phyloP scores from a whole-genome alignment of 2,797 vertebrate species.

The Pseudochirops corinnae region DNA sequence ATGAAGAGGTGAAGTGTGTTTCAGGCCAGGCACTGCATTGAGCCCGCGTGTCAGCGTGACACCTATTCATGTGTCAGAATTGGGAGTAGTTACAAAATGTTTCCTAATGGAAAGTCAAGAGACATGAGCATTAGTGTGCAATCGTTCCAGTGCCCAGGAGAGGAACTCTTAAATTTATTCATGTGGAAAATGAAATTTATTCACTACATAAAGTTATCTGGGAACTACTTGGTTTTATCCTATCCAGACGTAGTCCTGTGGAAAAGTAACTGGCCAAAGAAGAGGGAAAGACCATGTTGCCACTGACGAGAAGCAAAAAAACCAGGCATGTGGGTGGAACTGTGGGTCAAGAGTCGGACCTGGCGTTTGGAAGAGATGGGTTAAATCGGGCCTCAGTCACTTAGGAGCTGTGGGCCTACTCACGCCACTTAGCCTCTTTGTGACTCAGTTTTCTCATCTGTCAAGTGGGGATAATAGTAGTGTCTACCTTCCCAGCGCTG shows the following conservation, averaged over 20 bases:
- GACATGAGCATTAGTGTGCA: neutral
- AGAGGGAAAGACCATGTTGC: neutral
- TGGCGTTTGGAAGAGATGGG: neutral
- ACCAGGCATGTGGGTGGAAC: neutral
- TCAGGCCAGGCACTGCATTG: no score
- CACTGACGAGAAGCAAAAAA: neutral
- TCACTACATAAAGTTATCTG: neutral
- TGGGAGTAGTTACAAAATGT: neutral
- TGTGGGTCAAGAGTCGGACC: neutral
- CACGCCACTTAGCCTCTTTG: neutral
- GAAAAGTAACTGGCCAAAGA: neutral
- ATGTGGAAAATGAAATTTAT: neutral
- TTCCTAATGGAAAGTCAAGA: conserved; percentile 2
- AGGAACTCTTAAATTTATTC: conserved; percentile 10
- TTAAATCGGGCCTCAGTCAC: neutral
- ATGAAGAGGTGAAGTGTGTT: neutral
- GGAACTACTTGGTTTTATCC: neutral
- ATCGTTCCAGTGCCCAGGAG: neutral
- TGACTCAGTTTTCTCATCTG: neutral
- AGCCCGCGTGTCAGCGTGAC: neutral
- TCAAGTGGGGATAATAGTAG: neutral
- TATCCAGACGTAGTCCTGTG: neutral
- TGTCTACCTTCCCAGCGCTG: neutral
- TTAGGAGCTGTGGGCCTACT: neutral
- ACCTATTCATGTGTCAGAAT: neutral